phyloP scores from a whole-genome alignment of 2,113 vertebrate genomes.

The Embiotoca jacksoni region DNA sequence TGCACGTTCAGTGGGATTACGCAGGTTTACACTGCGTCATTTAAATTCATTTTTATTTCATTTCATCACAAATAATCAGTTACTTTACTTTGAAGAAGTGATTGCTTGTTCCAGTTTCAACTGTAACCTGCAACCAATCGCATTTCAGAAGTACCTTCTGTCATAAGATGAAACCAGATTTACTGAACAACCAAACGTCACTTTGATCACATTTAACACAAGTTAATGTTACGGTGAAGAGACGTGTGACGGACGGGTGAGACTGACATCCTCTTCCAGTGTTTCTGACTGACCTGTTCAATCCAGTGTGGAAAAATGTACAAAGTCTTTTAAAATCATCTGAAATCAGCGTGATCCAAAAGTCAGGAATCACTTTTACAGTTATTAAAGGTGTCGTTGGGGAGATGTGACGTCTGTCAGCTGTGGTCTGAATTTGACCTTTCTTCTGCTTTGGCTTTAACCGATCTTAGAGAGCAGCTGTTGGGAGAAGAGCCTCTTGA shows the following conservation, averaged over 20 bases:
- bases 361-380: no score
- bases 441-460: slow-evolving; percentile 29
- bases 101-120: no score
- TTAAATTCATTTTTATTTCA: no score
- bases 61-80: no score
- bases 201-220: not conserved
- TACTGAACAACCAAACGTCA: not conserved
- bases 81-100: no score
- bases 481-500: slow-evolving; percentile 87
- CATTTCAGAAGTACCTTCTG: not conserved
- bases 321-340: no score
- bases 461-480: slow-evolving; percentile 79
- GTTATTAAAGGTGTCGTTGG: not conserved
- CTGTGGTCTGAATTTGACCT: slow-evolving; percentile 1
- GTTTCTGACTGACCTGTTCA: not conserved
- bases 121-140: no score
- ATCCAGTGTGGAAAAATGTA: no score
- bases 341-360: not conserved
- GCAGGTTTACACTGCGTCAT: no score
- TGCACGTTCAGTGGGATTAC: no score
- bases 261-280: slow-evolving; percentile 6
- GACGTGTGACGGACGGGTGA: not conserved
- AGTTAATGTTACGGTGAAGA: not conserved
- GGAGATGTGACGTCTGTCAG: not conserved
- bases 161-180: not conserved